A percentile compares a stretch with the other conserved stretches of the same genome.
These are phyloP conservation scores for Drosophila tanythrix DNA, from an alignment of 2,888 invertebrate genomes.

Conservation along the genomic window DNA sequence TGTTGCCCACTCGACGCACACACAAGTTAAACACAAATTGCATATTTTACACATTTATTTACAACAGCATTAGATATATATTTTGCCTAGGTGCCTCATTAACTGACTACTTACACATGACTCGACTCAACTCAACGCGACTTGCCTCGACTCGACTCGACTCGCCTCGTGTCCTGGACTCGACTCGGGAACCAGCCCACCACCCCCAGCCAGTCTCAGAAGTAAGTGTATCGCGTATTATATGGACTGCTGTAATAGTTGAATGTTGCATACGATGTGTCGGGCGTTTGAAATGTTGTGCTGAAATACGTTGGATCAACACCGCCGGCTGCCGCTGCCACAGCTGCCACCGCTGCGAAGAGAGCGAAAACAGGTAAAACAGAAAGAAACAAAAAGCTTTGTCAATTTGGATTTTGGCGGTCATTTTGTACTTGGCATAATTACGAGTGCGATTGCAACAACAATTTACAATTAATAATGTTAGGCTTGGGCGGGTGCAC, in stretches of 20 bases:
- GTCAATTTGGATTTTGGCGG: conserved; percentile 40
- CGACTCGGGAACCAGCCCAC: not conserved
- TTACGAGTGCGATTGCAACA: conserved; percentile 23
- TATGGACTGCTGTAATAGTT: conserved; percentile 81
- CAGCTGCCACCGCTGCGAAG: conserved; percentile 58
- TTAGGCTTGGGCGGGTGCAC: conserved; percentile 59
- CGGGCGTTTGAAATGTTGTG: conserved; percentile 71
- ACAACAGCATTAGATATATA: conserved; percentile 61
- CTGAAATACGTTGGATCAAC: conserved; percentile 68
- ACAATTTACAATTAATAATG: conserved; percentile 40
- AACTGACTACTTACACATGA: conserved; percentile 73
- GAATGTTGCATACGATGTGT: conserved; percentile 77
- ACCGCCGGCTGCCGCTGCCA: conserved; percentile 58
- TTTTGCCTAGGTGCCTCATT: conserved; percentile 67
- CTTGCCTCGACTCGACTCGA: conserved; percentile 26
- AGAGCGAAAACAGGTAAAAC: conserved; percentile 23
- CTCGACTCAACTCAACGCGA: conserved; percentile 33
- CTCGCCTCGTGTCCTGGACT: conserved; percentile 6
- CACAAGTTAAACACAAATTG: conserved; percentile 57
- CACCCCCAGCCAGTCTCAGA: conserved; percentile 47
- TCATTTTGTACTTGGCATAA: conserved; percentile 40
- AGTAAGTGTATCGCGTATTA: conserved; percentile 73
- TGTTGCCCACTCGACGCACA: conserved; percentile 34
- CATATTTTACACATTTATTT: conserved; percentile 74
- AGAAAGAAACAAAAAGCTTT: conserved; percentile 18